Percentiles rank a stretch among this genome's conserved stretches.
Evolutionary conservation across 2,113 vertebrate species (phyloP).

Genomic region (Herpetotheres cachinnans): DNA sequence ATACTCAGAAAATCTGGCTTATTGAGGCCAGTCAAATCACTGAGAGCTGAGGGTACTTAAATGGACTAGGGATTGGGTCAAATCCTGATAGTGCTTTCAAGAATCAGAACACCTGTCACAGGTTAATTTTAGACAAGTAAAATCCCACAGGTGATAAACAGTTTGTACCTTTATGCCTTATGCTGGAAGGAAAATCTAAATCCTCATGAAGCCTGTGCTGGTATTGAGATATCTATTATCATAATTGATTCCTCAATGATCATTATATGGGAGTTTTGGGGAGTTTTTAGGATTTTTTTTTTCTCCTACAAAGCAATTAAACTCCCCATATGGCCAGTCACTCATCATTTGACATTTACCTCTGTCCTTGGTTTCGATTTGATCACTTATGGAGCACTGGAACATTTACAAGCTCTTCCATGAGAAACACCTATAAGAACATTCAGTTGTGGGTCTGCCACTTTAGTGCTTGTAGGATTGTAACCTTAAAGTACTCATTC

Average conservation of each 20-base stretch:
- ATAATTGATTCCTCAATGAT: neutral
- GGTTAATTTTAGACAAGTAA: neutral
- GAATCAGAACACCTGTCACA: neutral
- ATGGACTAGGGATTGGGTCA: neutral
- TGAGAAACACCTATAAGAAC: neutral
- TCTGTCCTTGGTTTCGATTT: neutral
- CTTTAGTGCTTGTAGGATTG: neutral
- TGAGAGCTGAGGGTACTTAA: neutral
- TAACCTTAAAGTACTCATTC: neutral
- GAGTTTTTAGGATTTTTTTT: no score
- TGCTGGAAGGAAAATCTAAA: neutral
- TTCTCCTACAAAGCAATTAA: neutral
- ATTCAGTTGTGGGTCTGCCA: neutral
- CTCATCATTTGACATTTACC: neutral
- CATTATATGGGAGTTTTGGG: neutral
- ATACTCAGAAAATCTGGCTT: neutral
- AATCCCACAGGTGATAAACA: neutral
- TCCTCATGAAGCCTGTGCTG: neutral
- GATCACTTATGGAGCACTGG: neutral
- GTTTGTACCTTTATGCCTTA: neutral
- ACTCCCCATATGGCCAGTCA: neutral
- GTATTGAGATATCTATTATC: neutral
- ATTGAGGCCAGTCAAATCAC: neutral
- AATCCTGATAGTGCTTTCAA: neutral
- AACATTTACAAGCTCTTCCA: neutral